Base-by-base conservation (phyloP, 2,797 vertebrate genomes). In the Gallinago stenura region DNA sequence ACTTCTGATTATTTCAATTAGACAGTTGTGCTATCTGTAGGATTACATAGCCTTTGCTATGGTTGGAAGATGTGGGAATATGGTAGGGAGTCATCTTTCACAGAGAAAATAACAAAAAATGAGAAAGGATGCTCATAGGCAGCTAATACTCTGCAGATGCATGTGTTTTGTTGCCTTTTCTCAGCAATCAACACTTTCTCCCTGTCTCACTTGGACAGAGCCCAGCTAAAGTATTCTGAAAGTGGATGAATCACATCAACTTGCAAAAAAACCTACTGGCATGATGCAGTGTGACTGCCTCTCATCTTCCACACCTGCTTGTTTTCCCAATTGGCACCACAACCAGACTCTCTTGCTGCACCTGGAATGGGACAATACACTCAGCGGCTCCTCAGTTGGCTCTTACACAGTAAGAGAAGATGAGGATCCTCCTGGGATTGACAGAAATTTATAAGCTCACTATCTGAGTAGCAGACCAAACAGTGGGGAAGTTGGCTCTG, bases 311-410 rank as follows among this genome's bases (percentile, higher is more conserved):
- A 37, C 18, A n/a, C 3, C 7, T 64, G 16, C 18, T 5, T 62
- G 50, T 72, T 15, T 45, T 68, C 39, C 5, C 0, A 1, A n/a
- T 12, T 28, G 18, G 2, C 21, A 35, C 4, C 1, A 1, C 16
- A 68, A 21, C 3, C 69, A 92, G 50, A 15, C 0, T 1, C 13
- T 51, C 15, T 30, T 2, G 2, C 15, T 30, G 16, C 28, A 24
- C 41, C 18, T 3, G 4, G 14, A 15, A 22, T 15, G 6, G 14
- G 8, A 54, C 28, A 65, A 15, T 19, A 16, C 6, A 39, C 43
- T 48, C 31, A 60, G 45, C 2, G 1, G 21, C 16, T 83, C 16
- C 35, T n/a, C 31, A 53, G 4, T 1, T 79, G 79, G 15, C 45
- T 33, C 9, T 56, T 46, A 21, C 8, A 75, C 8, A 30, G 3